Conservation (phyloP, 2,797 vertebrate genomes). For the Dendrocincla fuliginosa region DNA sequence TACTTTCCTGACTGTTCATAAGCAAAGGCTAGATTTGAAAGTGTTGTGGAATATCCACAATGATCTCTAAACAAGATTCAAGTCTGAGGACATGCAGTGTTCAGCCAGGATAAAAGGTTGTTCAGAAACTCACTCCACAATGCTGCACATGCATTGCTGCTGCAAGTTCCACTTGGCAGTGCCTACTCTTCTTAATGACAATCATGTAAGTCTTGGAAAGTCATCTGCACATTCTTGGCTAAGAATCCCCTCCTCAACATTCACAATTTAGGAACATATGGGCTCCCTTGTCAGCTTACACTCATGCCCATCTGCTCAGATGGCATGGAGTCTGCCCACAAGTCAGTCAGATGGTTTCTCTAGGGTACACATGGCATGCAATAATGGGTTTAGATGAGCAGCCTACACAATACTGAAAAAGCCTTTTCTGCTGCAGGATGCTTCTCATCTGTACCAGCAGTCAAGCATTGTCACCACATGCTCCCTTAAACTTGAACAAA, state of each 20-base stretch:
- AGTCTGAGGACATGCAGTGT: not conserved
- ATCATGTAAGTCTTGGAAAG: slow-evolving; percentile 1
- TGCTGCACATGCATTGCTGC: not conserved
- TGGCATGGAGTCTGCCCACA: slow-evolving; percentile 43
- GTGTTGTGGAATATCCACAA: not conserved
- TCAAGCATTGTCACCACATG: not conserved
- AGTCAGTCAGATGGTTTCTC: slow-evolving; percentile 35
- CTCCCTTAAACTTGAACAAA: not conserved
- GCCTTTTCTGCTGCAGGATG: not conserved
- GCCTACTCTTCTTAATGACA: not conserved
- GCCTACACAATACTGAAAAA: not conserved
- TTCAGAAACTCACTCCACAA: not conserved
- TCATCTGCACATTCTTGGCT: slow-evolving; percentile 64
- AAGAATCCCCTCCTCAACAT: slow-evolving; percentile 14
- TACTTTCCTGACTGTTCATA: not conserved
- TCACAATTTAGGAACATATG: slow-evolving; percentile 71
- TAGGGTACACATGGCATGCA: slow-evolving; percentile 12
- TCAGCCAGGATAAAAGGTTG: not conserved
- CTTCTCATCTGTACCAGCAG: slow-evolving; percentile 25
- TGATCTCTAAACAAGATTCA: not conserved
- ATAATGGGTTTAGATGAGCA: not conserved
- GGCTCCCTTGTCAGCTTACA: slow-evolving; percentile 63
- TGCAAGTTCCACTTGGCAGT: not conserved
- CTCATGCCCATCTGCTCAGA: slow-evolving; percentile 69
- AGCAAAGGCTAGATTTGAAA: not conserved